Conservation (phyloP, 2,113 vertebrate species). For the Myiozetetes cayanensis region DNA sequence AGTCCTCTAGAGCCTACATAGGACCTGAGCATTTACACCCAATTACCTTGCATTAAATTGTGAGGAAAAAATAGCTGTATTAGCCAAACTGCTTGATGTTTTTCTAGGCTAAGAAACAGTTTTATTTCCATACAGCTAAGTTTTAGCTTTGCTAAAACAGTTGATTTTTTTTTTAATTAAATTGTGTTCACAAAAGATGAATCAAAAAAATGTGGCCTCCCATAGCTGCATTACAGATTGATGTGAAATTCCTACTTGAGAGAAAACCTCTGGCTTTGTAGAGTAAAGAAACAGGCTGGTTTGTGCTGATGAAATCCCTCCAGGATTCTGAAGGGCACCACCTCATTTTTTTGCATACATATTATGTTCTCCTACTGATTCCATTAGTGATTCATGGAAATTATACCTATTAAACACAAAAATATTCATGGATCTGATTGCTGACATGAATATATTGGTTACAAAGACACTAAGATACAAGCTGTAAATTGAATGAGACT, state of each 20-base stretch:
- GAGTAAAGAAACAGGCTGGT: background rate
- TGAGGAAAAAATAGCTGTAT: background rate
- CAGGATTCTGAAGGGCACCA: constrained; percentile 30
- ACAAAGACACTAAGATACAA: background rate
- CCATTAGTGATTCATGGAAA: constrained; percentile 44
- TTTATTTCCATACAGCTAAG: background rate
- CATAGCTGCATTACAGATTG: background rate
- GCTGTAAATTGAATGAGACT: background rate
- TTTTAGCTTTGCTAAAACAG: background rate
- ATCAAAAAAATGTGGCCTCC: background rate
- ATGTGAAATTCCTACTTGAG: constrained; percentile 19
- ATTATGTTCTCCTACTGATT: constrained; percentile 33
- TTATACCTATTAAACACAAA: constrained; percentile 33
- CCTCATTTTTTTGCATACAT: constrained; percentile 15
- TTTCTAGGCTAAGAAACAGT: background rate
- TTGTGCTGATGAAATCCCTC: constrained; percentile 6
- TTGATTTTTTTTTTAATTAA: background rate
- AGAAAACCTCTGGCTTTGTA: background rate
- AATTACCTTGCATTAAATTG: background rate
- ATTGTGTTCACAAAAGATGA: background rate
- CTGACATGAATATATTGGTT: constrained; percentile 31
- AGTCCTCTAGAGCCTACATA: background rate
- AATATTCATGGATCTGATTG: constrained; percentile 44
- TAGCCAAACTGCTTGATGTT: background rate
- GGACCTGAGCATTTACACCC: background rate